phyloP scores from a whole-genome alignment of 2,888 invertebrate genomes.

The Acronicta aceris region DNA sequence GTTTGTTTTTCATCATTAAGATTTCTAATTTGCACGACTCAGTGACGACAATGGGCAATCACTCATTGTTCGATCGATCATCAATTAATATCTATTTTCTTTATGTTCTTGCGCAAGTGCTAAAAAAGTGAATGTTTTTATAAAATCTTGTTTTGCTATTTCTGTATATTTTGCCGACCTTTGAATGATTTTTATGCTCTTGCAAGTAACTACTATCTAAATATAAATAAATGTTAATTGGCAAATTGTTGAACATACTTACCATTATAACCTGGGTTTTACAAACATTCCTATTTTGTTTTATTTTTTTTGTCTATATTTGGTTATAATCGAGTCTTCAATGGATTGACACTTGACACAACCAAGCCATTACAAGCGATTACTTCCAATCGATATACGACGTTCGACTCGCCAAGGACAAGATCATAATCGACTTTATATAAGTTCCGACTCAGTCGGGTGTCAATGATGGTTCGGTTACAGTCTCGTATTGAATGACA shows the following conservation, averaged over 20 bases:
- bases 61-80: constrained; percentile 12
- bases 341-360: background rate
- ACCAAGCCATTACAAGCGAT: constrained; percentile 9
- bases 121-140: background rate
- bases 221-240: no score
- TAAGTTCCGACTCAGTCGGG: constrained; percentile 14
- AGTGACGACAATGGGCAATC: constrained; percentile 5
- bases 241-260: no score
- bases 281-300: no score
- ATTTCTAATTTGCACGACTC: constrained; percentile 7
- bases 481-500: constrained; percentile 19
- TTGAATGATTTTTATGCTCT: background rate
- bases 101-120: background rate
- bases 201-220: background rate
- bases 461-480: constrained; percentile 30
- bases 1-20: no score
- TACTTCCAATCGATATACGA: constrained; percentile 36
- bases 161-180: background rate
- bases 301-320: no score
- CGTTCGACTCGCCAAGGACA: constrained; percentile 16
- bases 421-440: constrained; percentile 17
- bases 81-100: constrained; percentile 15
- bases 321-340: background rate
- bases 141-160: constrained; percentile 11
- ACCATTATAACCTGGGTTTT: no score